A percentile compares a stretch with the other conserved stretches of the same genome.
phyloP scores from a whole-genome alignment of 2,113 vertebrate species.

The Stomatorhinus ivindoensis region DNA sequence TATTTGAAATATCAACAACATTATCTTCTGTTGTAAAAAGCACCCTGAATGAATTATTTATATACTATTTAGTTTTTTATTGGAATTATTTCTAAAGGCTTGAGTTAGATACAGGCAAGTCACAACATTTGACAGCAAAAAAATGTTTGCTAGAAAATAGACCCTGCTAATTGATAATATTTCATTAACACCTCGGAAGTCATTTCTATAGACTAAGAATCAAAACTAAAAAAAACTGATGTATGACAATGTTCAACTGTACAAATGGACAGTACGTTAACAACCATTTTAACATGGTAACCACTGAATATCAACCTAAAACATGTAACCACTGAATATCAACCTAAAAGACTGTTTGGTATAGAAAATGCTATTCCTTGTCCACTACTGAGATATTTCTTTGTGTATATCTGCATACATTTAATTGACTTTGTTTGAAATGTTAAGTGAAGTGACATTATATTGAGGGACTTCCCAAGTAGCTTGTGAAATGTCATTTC shows the following conservation, averaged over 20 bases:
- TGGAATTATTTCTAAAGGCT: background rate
- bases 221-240: background rate
- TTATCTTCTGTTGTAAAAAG: background rate
- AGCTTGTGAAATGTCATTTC: background rate
- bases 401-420: background rate
- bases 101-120: background rate
- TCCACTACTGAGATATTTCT: background rate
- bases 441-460: background rate
- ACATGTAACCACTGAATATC: background rate
- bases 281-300: background rate
- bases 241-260: background rate
- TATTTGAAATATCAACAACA: background rate
- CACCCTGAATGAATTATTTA: background rate
- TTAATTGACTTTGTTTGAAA: background rate
- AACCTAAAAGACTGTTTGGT: background rate
- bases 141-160: background rate
- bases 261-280: background rate
- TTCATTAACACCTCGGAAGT: background rate
- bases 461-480: background rate
- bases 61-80: background rate
- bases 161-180: background rate
- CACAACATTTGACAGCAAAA: background rate
- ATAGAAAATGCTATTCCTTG: background rate
- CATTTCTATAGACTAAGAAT: background rate
- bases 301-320: background rate